These are phyloP conservation scores for Epizoanthus stellaris DNA, from an alignment of 92 coral and sea anemone genomes.

Conservation along the genomic window DNA sequence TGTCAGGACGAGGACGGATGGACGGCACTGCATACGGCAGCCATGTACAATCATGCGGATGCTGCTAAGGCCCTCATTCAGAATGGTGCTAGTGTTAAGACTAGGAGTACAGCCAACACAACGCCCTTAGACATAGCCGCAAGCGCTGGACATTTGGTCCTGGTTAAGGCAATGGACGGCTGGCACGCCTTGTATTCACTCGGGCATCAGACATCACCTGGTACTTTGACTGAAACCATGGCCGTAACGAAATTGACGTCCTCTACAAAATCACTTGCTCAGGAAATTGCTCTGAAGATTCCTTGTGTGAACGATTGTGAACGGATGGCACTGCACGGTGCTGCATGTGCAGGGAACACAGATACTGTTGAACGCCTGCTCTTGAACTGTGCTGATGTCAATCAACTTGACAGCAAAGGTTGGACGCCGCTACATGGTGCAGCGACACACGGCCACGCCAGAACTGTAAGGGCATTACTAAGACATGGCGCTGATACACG, in stretches of 20 bases:
- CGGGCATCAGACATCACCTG: background rate
- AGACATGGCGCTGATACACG: constrained; percentile 11
- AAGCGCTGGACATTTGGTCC: constrained; percentile 26
- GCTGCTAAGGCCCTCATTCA: constrained; percentile 24
- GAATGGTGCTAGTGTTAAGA: constrained; percentile 26
- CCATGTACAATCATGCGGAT: constrained; percentile 34
- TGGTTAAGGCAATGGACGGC: constrained; percentile 33
- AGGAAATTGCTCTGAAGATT: constrained; percentile 3
- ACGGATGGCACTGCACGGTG: constrained; percentile 18
- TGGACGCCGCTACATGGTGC: constrained; percentile 14
- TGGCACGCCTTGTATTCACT: constrained; percentile 12
- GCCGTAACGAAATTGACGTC: background rate
- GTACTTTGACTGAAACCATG: background rate
- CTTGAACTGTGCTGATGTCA: constrained; percentile 12
- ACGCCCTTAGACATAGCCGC: constrained; percentile 37
- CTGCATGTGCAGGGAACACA: constrained; percentile 15
- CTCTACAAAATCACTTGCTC: background rate
- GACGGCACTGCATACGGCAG: constrained; percentile 38
- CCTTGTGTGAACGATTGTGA: constrained; percentile 21
- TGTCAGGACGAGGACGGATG: constrained; percentile 23
- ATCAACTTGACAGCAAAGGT: constrained; percentile 19
- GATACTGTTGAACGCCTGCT: constrained; percentile 14
- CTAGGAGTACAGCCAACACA: constrained; percentile 18
- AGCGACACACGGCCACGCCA: background rate
- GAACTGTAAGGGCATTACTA: background rate